Base-by-base conservation (phyloP, 2,113 vertebrate species). In the Chaenogobius annularis region DNA sequence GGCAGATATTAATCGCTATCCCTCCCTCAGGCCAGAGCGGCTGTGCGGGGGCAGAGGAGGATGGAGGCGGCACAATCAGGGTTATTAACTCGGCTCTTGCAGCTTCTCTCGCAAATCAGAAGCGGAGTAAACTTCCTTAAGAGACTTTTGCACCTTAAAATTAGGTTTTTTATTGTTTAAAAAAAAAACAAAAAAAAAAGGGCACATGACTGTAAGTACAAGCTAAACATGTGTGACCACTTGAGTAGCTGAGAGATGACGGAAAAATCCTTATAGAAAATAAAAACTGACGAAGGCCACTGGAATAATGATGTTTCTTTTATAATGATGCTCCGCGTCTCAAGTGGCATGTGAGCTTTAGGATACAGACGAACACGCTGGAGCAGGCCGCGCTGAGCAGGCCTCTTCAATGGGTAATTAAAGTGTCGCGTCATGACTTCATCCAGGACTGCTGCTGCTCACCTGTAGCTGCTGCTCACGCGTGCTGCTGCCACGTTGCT, bases 1-100 rank as follows among this genome's bases (percentile, higher is more conserved):
- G 96, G 96, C 95, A 97, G 96, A 98, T 98, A 98, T 98, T 97
- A 97, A 98, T 98, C 96, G 94, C 94, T 94, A 92, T 94, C 95
- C 93, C 93, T 96, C 92, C 96, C 94, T 92, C 90, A 96, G 95
- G 97, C 90, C 88, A 74, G 90, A 94, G 93, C 93, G 92, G 89
- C 87, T 81, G 82, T 91, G 93, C 94, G 93, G 93, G 92, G 69
- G 23, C 58, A 54, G 62, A 72, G 64, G 46, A 69, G 66, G 46
- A 83, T 77, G 56, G 56, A 67, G 68, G 73, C 78, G 64, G 73
- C 62, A 50, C 55, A 85, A 85, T 75, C 76, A 88, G 94, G 95
- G 95, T 96, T 97, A 97, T 97, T 90, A 92, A 92, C 90, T 86
- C 94, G 94, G 94, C 94, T 96, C 94, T 95, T 77, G 92, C 77